phyloP scores from a whole-genome alignment of 2,113 vertebrate species.

The Pygoscelis adeliae region DNA sequence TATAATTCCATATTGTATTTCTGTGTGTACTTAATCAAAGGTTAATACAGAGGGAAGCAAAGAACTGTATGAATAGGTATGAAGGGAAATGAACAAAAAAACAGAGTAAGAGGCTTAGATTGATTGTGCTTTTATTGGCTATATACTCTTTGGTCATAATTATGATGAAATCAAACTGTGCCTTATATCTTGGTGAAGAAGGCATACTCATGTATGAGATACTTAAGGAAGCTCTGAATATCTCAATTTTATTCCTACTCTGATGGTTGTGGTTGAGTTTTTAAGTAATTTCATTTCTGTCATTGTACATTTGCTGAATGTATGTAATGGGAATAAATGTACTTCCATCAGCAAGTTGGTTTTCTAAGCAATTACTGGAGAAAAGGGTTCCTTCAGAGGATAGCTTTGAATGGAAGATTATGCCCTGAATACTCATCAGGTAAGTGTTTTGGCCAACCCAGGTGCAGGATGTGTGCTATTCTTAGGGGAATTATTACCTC shows the following conservation, averaged over 20 bases:
- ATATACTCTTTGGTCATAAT: neutral
- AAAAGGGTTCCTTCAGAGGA: neutral
- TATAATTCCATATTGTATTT: neutral
- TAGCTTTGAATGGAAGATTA: neutral
- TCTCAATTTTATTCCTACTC: neutral
- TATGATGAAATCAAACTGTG: neutral
- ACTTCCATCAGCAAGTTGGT: neutral
- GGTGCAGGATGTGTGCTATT: neutral
- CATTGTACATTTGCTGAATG: neutral
- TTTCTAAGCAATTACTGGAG: neutral
- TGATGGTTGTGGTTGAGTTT: neutral
- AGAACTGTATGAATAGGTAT: neutral
- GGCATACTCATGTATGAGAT: neutral
- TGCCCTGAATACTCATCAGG: neutral
- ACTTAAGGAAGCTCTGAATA: neutral
- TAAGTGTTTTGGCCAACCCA: neutral
- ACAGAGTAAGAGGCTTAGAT: neutral
- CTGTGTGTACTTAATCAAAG: neutral
- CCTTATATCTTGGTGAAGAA: neutral
- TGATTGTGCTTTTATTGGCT: neutral
- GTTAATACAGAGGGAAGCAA: neutral
- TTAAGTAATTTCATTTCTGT: neutral
- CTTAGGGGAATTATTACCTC: neutral
- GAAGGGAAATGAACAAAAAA: neutral
- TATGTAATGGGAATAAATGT: neutral